Evolutionary conservation across 1,140 invertebrate genomes (phyloP).

Genomic region (Lucilia sericata): DNA sequence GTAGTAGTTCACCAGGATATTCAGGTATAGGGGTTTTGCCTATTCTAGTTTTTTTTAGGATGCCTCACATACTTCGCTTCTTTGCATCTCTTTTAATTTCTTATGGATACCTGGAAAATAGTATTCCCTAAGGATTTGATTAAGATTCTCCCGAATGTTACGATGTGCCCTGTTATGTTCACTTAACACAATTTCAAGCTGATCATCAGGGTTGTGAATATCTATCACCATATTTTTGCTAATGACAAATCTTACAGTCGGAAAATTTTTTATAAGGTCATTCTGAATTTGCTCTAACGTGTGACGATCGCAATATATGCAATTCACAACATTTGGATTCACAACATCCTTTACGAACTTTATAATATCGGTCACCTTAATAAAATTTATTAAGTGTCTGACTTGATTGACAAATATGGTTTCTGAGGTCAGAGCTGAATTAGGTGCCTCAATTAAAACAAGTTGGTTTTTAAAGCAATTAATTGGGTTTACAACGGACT

Average conservation of each 20-base stretch:
- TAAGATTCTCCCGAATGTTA: constrained; percentile 27
- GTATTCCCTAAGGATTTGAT: constrained; percentile 34
- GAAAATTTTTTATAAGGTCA: too few relatives aligned
- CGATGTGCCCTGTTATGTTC: constrained; percentile 39
- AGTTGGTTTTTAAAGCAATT: neutral
- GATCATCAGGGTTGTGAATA: neutral
- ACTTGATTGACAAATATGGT: neutral
- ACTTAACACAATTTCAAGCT: neutral
- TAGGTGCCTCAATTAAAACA: neutral
- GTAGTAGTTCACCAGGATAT: neutral
- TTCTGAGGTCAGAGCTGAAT: neutral
- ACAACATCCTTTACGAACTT: neutral
- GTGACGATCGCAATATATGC: constrained; percentile 13
- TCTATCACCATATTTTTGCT: neutral
- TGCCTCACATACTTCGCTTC: constrained; percentile 15
- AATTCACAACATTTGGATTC: constrained; percentile 30
- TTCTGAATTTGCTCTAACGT: constrained; percentile 33
- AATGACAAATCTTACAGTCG: neutral
- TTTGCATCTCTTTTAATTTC: constrained; percentile 17
- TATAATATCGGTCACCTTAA: neutral
- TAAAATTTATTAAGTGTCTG: neutral
- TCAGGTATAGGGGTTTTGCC: neutral
- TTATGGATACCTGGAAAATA: constrained; percentile 20
- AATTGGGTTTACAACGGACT: neutral
- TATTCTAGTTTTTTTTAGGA: neutral